Conservation (phyloP, 2,888 invertebrate species). For the Thera obeliscata region DNA sequence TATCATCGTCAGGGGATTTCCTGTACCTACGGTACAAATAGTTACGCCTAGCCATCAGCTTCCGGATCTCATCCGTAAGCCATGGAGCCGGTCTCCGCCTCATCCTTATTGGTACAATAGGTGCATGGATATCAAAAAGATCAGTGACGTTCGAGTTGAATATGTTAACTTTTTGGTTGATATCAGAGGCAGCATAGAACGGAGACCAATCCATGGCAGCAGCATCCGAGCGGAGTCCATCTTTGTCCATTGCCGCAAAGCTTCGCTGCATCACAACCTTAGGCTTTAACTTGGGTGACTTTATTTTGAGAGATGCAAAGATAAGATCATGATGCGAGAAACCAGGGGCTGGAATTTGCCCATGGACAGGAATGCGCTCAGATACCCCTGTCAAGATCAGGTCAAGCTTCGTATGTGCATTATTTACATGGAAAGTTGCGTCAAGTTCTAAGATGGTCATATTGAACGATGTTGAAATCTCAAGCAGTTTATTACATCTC, state of each 20-base stretch:
- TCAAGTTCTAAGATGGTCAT: background rate
- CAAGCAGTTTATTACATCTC: background rate
- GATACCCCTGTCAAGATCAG: background rate
- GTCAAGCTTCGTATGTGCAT: background rate
- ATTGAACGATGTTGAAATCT: background rate
- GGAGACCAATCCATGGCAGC: slow-evolving; percentile 2
- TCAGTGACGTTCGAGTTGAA: background rate
- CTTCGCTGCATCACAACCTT: slow-evolving; percentile 10
- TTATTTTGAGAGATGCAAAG: slow-evolving; percentile 3
- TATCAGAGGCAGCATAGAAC: background rate
- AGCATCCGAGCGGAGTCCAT: background rate
- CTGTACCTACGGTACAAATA: background rate
- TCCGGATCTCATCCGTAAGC: slow-evolving; percentile 1
- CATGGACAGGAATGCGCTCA: background rate
- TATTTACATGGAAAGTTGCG: background rate
- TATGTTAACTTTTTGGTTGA: slow-evolving; percentile 1
- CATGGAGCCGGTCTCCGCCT: slow-evolving; percentile 8
- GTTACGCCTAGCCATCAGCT: slow-evolving; percentile 6
- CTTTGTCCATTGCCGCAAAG: background rate
- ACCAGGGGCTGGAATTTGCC: slow-evolving; percentile 6
- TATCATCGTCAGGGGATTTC: background rate
- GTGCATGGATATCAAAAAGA: slow-evolving; percentile 7
- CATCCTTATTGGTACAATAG: slow-evolving; percentile 5
- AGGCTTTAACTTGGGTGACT: background rate
- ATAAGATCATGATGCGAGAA: slow-evolving; percentile 15